Evolutionary conservation across 1,140 invertebrate species (phyloP).

Genomic region (Zaprionus inermis): DNA sequence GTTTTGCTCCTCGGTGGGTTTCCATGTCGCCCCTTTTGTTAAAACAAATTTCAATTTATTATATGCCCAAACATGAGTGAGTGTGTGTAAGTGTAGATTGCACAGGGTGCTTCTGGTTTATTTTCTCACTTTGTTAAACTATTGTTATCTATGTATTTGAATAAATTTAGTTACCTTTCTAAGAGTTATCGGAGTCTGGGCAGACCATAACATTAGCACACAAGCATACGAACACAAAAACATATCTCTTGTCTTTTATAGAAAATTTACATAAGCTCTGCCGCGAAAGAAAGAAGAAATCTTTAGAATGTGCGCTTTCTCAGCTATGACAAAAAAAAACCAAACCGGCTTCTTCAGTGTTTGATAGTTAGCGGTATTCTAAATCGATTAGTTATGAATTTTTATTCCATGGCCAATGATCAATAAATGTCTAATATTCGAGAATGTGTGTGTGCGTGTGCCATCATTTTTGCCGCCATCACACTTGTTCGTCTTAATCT

Average conservation of each 20-base stretch:
- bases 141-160: constrained; percentile 53
- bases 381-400: constrained; percentile 75
- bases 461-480: not conserved
- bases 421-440: constrained; percentile 55
- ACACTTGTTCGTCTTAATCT: constrained; percentile 43
- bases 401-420: constrained; percentile 46
- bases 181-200: constrained; percentile 45
- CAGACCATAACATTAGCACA: constrained; percentile 58
- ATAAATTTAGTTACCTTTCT: constrained; percentile 73
- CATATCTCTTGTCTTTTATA: constrained; percentile 10
- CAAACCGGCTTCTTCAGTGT: constrained; percentile 52
- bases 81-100: constrained; percentile 8
- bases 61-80: constrained; percentile 3
- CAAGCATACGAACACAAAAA: not conserved
- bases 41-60: constrained; percentile 58
- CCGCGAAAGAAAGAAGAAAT: constrained; percentile 52
- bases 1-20: constrained; percentile 37
- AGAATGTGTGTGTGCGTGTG: constrained; percentile 13
- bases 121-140: constrained; percentile 47
- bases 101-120: constrained; percentile 44
- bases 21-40: constrained; percentile 56
- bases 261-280: constrained; percentile 62
- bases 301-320: constrained; percentile 56
- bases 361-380: constrained; percentile 70
- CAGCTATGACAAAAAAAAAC: constrained; percentile 41